A percentile compares a stretch with the other conserved stretches of the same genome.
These are phyloP conservation scores for Alloplasta piceator DNA, from an alignment of 2,888 invertebrate species.

Conservation along the genomic window DNA sequence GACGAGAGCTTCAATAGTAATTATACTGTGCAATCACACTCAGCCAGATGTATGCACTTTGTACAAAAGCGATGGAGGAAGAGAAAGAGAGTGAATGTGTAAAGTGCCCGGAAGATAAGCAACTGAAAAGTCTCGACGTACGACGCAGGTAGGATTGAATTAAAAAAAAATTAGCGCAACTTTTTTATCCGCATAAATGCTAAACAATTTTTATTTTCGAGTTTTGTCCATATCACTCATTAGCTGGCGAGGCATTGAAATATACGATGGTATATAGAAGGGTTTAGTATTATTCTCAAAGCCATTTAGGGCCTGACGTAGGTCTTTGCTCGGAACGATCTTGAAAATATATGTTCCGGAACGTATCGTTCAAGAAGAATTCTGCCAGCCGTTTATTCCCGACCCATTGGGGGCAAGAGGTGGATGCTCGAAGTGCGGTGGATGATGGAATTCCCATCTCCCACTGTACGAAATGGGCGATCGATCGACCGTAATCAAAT, in stretches of 20 bases:
- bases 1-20: slow-evolving; percentile 43
- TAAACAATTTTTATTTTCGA: too few relatives aligned
- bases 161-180: background rate
- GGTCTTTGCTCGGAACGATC: too few relatives aligned
- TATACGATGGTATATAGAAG: too few relatives aligned
- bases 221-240: too few relatives aligned
- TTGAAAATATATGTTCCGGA: too few relatives aligned
- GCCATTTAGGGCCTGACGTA: too few relatives aligned
- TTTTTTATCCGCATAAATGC: too few relatives aligned
- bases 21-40: slow-evolving; percentile 63
- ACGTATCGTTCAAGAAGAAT: too few relatives aligned
- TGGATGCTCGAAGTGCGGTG: slow-evolving; percentile 1
- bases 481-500: slow-evolving; percentile 77
- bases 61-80: slow-evolving; percentile 3
- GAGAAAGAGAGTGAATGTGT: slow-evolving; percentile 7
- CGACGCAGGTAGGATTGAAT: slow-evolving; percentile 28
- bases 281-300: too few relatives aligned
- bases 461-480: slow-evolving; percentile 51
- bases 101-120: slow-evolving; percentile 39
- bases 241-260: too few relatives aligned
- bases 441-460: slow-evolving; percentile 56
- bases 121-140: slow-evolving; percentile 26
- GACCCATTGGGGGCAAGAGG: background rate
- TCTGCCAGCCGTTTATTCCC: too few relatives aligned
- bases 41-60: slow-evolving; percentile 43